A percentile compares a stretch with the other conserved stretches of the same genome.
These are phyloP conservation scores for Alauda arvensis DNA, from an alignment of 2,797 vertebrate species.

Conservation along the genomic window DNA sequence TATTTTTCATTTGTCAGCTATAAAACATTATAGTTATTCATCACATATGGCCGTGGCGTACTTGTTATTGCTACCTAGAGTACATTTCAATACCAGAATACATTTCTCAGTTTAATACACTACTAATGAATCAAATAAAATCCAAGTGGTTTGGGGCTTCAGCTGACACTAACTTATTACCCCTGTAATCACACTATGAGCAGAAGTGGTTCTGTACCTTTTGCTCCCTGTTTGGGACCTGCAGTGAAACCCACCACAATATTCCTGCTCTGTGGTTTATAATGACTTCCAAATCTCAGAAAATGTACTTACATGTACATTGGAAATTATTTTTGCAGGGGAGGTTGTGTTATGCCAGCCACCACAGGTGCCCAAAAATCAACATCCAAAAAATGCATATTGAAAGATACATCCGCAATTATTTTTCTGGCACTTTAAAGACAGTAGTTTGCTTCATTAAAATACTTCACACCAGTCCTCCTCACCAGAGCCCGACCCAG, in stretches of 20 bases:
- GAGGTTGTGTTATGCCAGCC: not conserved
- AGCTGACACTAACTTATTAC: constrained; percentile 15
- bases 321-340: not conserved
- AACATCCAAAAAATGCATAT: not conserved
- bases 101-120: constrained; percentile 27
- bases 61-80: constrained; percentile 25
- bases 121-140: constrained; percentile 39
- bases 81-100: constrained; percentile 44
- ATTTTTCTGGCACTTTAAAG: not conserved
- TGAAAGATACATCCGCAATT: not conserved
- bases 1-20: constrained; percentile 20
- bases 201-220: not conserved
- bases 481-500: not conserved
- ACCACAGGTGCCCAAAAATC: not conserved
- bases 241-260: not conserved
- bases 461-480: not conserved
- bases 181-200: not conserved
- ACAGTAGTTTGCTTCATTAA: not conserved
- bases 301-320: not conserved
- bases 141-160: constrained; percentile 19
- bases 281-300: not conserved
- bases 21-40: constrained; percentile 31
- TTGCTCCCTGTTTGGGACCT: not conserved
- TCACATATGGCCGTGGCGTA: constrained; percentile 3
- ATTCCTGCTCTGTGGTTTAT: not conserved